A percentile compares a stretch with the other conserved stretches of the same genome.
phyloP scores from a whole-genome alignment of 2,797 vertebrate genomes.

The Enteromius treurensis region DNA sequence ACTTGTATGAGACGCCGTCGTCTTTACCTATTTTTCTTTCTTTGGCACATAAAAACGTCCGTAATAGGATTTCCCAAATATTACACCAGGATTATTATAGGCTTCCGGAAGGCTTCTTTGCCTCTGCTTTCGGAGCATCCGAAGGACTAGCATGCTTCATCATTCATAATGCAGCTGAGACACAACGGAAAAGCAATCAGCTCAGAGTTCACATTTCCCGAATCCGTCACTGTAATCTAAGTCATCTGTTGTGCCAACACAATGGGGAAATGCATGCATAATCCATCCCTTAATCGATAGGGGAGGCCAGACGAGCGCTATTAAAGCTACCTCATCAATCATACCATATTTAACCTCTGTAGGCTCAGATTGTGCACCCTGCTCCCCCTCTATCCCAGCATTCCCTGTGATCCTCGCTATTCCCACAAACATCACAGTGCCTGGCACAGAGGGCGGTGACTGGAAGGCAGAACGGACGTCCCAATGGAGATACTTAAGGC shows the following conservation, averaged over 20 bases:
- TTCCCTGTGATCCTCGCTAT: slow-evolving; percentile 16
- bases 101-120: slow-evolving; percentile 30
- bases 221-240: slow-evolving; percentile 58
- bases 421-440: slow-evolving; percentile 17
- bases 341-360: slow-evolving; percentile 70
- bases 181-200: slow-evolving; percentile 52
- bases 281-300: slow-evolving; percentile 69
- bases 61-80: slow-evolving; percentile 52
- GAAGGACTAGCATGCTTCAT: slow-evolving; percentile 32
- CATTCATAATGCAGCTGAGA: slow-evolving; percentile 56
- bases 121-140: not conserved
- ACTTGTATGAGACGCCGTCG: slow-evolving; percentile 26
- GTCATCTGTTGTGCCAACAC: slow-evolving; percentile 59
- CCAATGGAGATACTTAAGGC: slow-evolving; percentile 57
- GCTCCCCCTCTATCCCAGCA: slow-evolving; percentile 45
- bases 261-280: slow-evolving; percentile 61
- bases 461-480: slow-evolving; percentile 30
- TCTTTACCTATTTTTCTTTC: slow-evolving; percentile 43
- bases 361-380: slow-evolving; percentile 40
- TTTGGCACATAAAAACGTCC: slow-evolving; percentile 27
- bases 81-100: slow-evolving; percentile 53
- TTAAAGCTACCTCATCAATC: slow-evolving; percentile 70
- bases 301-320: slow-evolving; percentile 66
- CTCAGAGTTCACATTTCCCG: slow-evolving; percentile 47
- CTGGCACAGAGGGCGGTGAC: slow-evolving; percentile 1